Conservation (phyloP, 2,888 invertebrate species). For the Tipula lateralis region DNA sequence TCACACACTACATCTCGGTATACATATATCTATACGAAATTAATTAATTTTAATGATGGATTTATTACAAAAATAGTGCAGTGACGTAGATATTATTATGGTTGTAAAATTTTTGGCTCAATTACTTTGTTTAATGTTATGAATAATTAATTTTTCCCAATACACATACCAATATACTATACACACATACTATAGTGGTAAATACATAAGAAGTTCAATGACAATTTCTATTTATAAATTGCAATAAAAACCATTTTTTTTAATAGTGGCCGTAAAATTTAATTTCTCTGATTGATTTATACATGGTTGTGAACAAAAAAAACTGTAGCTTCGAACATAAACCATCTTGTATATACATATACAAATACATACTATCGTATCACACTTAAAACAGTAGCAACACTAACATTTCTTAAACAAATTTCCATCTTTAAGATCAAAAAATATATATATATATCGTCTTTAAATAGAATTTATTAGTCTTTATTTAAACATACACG, state of each 20-base stretch:
- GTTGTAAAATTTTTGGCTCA: not conserved
- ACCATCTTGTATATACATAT: not conserved
- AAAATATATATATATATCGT: not conserved
- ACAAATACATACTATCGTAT: too few species aligned
- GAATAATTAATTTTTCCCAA: not conserved
- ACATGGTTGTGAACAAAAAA: not conserved
- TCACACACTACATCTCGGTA: not conserved
- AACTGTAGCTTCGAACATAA: not conserved
- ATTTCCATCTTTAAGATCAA: not conserved
- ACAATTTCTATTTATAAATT: not conserved
- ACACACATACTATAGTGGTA: not conserved
- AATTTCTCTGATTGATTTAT: not conserved
- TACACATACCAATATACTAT: not conserved
- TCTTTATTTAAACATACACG: not conserved
- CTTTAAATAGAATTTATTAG: slow-evolving; percentile 24
- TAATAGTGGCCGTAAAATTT: not conserved
- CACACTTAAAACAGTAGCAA: not conserved
- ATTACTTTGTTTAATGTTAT: not conserved
- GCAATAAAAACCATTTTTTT: not conserved
- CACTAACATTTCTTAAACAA: not conserved
- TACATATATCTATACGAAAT: not conserved
- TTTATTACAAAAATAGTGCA: not conserved
- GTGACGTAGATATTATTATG: not conserved
- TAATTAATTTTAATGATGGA: not conserved
- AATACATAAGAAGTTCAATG: not conserved